These are phyloP conservation scores for Ceratina japonica DNA, from an alignment of 1,140 invertebrate species.

Conservation along the genomic window DNA sequence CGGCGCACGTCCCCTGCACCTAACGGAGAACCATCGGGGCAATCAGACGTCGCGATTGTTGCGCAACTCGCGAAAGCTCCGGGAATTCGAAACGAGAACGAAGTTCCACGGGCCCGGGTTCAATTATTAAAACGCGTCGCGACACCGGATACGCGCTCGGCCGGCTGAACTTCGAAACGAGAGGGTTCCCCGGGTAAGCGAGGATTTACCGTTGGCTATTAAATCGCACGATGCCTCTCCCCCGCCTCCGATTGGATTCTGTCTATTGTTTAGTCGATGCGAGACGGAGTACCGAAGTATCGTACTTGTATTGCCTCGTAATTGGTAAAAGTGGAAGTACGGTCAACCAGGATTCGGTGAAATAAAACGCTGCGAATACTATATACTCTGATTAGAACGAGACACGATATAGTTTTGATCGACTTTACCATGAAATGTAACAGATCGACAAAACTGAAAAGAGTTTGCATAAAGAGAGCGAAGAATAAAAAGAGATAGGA, in stretches of 20 bases:
- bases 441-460: no score
- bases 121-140: slow-evolving; percentile 50
- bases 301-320: no score
- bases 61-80: slow-evolving; percentile 20
- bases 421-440: no score
- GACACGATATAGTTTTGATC: no score
- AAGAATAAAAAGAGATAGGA: no score
- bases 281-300: not conserved
- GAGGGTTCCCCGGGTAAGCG: not conserved
- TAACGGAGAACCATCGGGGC: not conserved
- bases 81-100: slow-evolving; percentile 34
- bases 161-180: not conserved
- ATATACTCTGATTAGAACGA: no score
- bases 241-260: no score
- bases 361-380: no score
- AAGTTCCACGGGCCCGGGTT: slow-evolving; percentile 33
- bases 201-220: slow-evolving; percentile 29
- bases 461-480: no score
- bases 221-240: slow-evolving; percentile 1
- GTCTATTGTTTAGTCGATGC: not conserved
- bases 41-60: slow-evolving; percentile 41
- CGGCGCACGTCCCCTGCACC: not conserved
- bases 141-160: slow-evolving; percentile 35
- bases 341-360: no score
- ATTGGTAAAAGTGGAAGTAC: no score